A percentile compares a stretch with the other conserved stretches of the same genome.
phyloP scores from a whole-genome alignment of 2,113 vertebrate species.

The Pantherophis guttatus region DNA sequence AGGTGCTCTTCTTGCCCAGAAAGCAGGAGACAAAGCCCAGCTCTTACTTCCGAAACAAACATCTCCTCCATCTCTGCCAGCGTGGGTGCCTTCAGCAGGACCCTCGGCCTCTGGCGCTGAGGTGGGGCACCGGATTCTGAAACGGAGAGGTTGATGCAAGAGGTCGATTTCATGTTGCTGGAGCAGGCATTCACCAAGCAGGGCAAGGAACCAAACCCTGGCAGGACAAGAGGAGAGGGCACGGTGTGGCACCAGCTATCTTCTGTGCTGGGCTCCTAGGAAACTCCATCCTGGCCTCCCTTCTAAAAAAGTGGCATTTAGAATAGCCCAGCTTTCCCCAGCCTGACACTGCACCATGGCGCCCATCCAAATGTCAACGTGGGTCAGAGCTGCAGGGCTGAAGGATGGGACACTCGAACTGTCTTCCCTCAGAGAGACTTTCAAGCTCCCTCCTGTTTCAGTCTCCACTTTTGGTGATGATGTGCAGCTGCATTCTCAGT shows the following conservation, averaged over 20 bases:
- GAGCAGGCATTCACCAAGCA: constrained; percentile 82
- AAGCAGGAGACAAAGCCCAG: not conserved
- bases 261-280: not conserved
- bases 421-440: not conserved
- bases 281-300: not conserved
- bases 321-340: not conserved
- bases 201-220: constrained; percentile 89
- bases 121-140: constrained; percentile 44
- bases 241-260: not conserved
- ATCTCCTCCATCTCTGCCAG: constrained; percentile 97
- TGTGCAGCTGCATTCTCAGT: not conserved
- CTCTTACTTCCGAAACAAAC: constrained; percentile 84
- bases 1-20: not conserved
- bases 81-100: constrained; percentile 91
- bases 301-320: not conserved
- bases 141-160: constrained; percentile 85
- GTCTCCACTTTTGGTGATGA: not conserved
- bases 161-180: constrained; percentile 77
- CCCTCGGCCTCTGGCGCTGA: constrained; percentile 66
- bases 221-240: fast-evolving
- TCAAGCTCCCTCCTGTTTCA: no score
- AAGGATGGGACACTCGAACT: not conserved
- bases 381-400: not conserved
- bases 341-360: not conserved
- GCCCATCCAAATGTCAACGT: not conserved